Evolutionary conservation across 2,888 invertebrate species (phyloP).

Genomic region (Beris morrisii): DNA sequence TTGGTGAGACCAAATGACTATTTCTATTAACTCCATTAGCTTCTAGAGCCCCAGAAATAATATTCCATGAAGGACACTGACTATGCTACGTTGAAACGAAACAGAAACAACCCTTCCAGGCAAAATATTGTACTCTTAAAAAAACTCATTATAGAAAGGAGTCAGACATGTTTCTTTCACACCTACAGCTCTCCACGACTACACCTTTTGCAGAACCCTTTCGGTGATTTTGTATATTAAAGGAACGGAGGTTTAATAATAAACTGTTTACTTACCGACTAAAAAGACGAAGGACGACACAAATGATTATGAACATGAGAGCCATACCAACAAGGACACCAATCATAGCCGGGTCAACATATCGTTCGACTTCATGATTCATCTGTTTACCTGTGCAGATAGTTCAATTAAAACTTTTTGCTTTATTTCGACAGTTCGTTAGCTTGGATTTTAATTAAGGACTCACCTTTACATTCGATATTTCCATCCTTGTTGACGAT

Average conservation of each 20-base stretch:
- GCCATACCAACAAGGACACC: conserved; percentile 87
- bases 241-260: not conserved
- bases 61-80: no score
- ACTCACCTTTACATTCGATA: conserved; percentile 74
- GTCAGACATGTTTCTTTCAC: no score
- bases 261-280: conserved; percentile 72
- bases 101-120: no score
- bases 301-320: conserved; percentile 91
- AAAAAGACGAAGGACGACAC: conserved; percentile 87
- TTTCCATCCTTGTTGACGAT: conserved; percentile 69
- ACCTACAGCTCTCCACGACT: no score
- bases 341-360: conserved; percentile 88
- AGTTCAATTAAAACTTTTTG: not conserved
- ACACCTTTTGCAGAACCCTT: no score
- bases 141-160: no score
- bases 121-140: no score
- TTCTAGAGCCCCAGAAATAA: no score
- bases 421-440: not conserved
- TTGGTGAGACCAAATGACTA: no score
- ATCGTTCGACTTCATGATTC: conserved; percentile 56
- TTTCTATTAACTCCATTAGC: no score
- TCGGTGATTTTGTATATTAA: no score
- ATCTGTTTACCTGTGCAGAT: conserved; percentile 30
- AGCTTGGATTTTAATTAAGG: not conserved
- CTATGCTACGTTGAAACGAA: no score